phyloP scores from a whole-genome alignment of 2,888 invertebrate genomes.

The Erebia epiphron region DNA sequence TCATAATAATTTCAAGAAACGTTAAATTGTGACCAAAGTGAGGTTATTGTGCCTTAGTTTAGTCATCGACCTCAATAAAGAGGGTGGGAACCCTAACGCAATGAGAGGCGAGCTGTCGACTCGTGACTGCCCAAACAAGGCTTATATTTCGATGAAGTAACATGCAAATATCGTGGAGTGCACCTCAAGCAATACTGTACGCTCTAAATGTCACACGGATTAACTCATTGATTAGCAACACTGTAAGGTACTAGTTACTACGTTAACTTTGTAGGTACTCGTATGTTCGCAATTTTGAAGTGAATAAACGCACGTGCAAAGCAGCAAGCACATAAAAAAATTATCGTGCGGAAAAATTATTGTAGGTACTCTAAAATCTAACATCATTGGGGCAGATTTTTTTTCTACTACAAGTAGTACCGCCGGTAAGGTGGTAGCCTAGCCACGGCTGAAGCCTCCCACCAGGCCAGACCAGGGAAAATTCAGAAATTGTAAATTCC shows the following conservation, averaged over 20 bases:
- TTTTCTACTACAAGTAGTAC: no score
- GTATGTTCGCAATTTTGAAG: no score
- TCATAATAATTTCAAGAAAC: neutral
- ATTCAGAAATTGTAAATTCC: no score
- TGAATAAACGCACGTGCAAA: neutral
- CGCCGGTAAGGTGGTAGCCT: no score
- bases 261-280: neutral
- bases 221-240: slow-evolving; percentile 33
- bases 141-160: slow-evolving; percentile 36
- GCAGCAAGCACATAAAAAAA: neutral
- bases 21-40: slow-evolving; percentile 8
- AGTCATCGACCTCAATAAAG: slow-evolving; percentile 16
- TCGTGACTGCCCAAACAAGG: slow-evolving; percentile 29
- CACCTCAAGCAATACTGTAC: slow-evolving; percentile 36
- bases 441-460: no score
- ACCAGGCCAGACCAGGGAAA: no score
- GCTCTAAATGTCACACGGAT: slow-evolving; percentile 38
- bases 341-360: no score
- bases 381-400: no score
- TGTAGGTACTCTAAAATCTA: neutral
- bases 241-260: neutral
- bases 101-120: slow-evolving; percentile 9
- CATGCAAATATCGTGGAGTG: slow-evolving; percentile 30
- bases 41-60: slow-evolving; percentile 11
- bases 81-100: slow-evolving; percentile 25